These are phyloP conservation scores for Melanerpes formicivorus DNA, from an alignment of 2,113 vertebrate genomes.

Conservation along the genomic window DNA sequence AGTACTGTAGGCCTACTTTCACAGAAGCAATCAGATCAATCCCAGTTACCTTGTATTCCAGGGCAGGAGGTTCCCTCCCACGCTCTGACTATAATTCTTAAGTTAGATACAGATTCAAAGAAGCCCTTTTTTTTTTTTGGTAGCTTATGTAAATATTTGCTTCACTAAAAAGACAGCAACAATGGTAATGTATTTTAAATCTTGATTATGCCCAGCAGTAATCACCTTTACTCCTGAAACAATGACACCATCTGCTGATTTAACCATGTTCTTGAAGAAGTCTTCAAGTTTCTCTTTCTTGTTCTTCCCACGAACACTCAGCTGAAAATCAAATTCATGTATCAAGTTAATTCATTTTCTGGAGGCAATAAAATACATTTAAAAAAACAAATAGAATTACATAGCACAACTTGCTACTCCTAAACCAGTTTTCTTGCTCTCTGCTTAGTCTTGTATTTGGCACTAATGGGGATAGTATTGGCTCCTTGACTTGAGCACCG, in stretches of 20 bases:
- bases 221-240: conserved; percentile 97
- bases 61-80: background rate
- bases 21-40: background rate
- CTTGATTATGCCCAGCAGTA: background rate
- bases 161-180: background rate
- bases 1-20: background rate
- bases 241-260: conserved; percentile 97
- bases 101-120: background rate
- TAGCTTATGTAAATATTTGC: background rate
- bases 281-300: conserved; percentile 99
- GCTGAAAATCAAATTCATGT: conserved; percentile 77
- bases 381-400: background rate
- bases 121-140: background rate
- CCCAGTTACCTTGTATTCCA: background rate
- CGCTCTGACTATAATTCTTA: background rate
- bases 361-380: background rate
- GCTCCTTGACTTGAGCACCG: background rate
- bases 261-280: conserved; percentile 99
- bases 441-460: background rate
- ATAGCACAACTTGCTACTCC: background rate
- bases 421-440: background rate
- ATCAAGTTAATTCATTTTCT: background rate
- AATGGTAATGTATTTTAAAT: background rate
- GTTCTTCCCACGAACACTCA: conserved; percentile 98
- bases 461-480: background rate